phyloP scores from a whole-genome alignment of 1,140 invertebrate species.

The Lethrus apterus region DNA sequence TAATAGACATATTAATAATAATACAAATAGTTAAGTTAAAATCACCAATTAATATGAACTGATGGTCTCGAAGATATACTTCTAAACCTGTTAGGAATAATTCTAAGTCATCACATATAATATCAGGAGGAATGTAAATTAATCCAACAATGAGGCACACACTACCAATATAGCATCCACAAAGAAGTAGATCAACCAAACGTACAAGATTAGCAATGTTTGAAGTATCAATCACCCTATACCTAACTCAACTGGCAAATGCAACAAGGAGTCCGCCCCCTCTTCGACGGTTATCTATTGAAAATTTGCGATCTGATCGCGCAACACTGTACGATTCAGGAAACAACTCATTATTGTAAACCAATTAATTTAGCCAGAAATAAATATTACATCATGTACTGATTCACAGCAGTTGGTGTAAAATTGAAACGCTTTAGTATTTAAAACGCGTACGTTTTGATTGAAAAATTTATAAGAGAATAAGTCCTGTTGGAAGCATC shows the following conservation, averaged over 20 bases:
- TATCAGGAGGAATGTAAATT: background rate
- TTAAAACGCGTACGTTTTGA: no score
- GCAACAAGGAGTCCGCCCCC: background rate
- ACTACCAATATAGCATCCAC: background rate
- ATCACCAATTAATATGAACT: background rate
- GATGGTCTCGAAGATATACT: background rate
- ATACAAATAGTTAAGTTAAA: background rate
- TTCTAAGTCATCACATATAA: background rate
- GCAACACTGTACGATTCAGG: background rate
- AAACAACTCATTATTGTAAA: constrained; percentile 1
- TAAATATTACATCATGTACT: no score
- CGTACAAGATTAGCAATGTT: background rate
- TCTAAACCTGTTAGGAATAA: background rate
- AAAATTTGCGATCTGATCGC: background rate
- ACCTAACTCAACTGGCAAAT: background rate
- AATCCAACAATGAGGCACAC: background rate
- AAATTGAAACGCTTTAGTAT: no score
- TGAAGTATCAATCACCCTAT: background rate
- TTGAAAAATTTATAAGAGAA: no score
- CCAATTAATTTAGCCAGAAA: no score
- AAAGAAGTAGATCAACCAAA: background rate
- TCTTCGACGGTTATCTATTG: background rate
- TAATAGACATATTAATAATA: no score
- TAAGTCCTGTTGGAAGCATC: no score
- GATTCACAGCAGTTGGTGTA: no score